Percentiles rank a stretch among this genome's conserved stretches.
These are phyloP conservation scores for Ptilodon capucinus DNA, from an alignment of 2,888 invertebrate species.

Conservation along the genomic window DNA sequence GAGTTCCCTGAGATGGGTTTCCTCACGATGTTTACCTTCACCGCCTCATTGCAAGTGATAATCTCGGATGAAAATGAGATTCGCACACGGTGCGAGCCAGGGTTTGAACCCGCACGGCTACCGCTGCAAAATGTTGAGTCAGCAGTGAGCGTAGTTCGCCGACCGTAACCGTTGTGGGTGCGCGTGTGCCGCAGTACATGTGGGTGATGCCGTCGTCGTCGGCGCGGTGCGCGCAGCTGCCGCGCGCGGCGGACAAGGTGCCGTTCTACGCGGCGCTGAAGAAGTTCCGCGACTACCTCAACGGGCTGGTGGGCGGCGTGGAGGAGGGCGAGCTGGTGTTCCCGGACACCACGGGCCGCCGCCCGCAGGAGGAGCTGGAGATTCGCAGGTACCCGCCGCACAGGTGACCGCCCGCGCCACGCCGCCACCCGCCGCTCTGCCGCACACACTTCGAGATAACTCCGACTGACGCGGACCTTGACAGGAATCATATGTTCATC, in stretches of 20 bases:
- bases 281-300: constrained; percentile 96
- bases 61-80: too few species aligned
- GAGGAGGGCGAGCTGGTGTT: constrained; percentile 95
- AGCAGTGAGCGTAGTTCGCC: too few species aligned
- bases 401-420: constrained; percentile 1
- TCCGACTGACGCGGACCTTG: not conserved
- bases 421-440: not conserved
- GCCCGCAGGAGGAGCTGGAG: constrained; percentile 81
- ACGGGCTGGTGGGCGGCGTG: constrained; percentile 91
- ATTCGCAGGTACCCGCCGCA: constrained; percentile 62
- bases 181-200: constrained; percentile 88
- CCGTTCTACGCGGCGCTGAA: constrained; percentile 98
- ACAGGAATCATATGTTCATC: too few species aligned
- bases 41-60: too few species aligned
- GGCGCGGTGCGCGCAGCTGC: constrained; percentile 97
- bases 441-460: not conserved
- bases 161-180: too few species aligned
- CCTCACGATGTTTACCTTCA: too few species aligned
- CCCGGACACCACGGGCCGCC: constrained; percentile 78
- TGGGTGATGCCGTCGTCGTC: constrained; percentile 99
- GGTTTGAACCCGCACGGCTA: too few species aligned
- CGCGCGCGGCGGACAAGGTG: constrained; percentile 98
- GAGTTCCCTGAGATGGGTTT: too few species aligned
- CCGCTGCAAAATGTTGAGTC: too few species aligned
- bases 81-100: too few species aligned